Evolutionary conservation across 2,797 vertebrate genomes (phyloP), one percentile per base, ranked within the genome.

Genomic region (Clarias laeviceps): DNA sequence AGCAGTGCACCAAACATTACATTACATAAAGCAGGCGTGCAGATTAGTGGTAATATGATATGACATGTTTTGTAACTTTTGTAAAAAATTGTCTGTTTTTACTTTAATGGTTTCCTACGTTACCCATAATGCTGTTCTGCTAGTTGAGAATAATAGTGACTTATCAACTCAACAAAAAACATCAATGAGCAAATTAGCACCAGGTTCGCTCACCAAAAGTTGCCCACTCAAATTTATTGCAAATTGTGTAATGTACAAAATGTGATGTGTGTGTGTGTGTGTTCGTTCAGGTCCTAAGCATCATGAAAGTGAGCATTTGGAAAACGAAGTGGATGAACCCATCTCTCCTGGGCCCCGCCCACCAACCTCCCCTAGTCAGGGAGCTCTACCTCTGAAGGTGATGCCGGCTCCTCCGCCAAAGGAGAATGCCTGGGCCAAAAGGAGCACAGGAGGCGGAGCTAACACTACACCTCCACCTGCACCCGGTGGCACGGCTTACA

Each of bases 371-470:
- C 92, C 93, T 89, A 96, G 95, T 89, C 97, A 98, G 90, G 94
- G 94, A 83, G 80, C 84, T 54, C 91, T 92, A 37, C 96, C 96
- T 0, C 93, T 97, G 88, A 98, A 98, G 93, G 97, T 97, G 92
- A 96, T 98, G 96, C 97, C 97, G 15, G 97, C 97, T 0, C 97
- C 97, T 57, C 97, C 97, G 12, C 97, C 97, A 27, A 98, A 97
- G 94, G 97, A 98, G 93, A 99, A 98, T 2, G 97, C 94, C 34
- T 99, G 97, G 97, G 97, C 95, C 89, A 99, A 97, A 91, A 94
- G 97, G 84, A 97, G 96, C 61, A n/a, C 82, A 6, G 85, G 82
- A 11, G 78, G 81, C 6, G 17, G 74, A 20, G 91, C 93, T 6
- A 91, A 66, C n/a, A 93, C 95, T 2, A 89, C 91, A 62, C 91